A percentile compares a stretch with the other conserved stretches of the same genome.
Conservation (phyloP, 2,113 vertebrate genomes). For the Furnarius figulus region DNA sequence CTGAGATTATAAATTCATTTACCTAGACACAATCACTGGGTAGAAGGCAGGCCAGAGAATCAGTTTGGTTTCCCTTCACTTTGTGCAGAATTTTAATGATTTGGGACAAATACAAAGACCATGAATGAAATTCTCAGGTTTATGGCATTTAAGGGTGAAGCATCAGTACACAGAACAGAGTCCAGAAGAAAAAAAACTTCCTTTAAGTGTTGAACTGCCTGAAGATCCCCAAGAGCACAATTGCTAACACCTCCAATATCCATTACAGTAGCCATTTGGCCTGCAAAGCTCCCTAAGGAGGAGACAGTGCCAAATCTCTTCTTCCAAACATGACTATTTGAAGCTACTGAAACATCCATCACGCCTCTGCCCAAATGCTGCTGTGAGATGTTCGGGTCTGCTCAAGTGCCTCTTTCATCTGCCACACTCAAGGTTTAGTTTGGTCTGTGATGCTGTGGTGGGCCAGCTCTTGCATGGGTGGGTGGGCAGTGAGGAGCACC, state of each 20-base stretch:
- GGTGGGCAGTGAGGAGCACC: neutral
- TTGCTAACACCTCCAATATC: neutral
- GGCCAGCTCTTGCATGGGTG: neutral
- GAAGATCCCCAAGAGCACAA: neutral
- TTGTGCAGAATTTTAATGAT: neutral
- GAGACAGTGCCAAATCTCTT: neutral
- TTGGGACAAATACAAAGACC: neutral
- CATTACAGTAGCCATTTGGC: neutral
- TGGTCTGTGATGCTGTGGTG: fast-evolving
- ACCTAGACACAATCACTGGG: neutral
- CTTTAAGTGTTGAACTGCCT: neutral
- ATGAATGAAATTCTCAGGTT: neutral
- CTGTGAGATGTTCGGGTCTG: neutral
- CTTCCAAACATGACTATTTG: neutral
- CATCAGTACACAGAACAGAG: neutral
- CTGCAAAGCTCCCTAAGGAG: neutral
- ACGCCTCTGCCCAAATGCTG: neutral
- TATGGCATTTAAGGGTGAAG: neutral
- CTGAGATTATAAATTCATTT: neutral
- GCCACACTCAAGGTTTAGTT: neutral
- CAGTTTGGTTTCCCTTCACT: neutral
- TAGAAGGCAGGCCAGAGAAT: neutral
- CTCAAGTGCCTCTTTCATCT: neutral
- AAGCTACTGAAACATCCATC: neutral
- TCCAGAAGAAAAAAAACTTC: neutral